Evolutionary conservation across 1,140 invertebrate genomes (phyloP).

Genomic region (Drepana arcuata): DNA sequence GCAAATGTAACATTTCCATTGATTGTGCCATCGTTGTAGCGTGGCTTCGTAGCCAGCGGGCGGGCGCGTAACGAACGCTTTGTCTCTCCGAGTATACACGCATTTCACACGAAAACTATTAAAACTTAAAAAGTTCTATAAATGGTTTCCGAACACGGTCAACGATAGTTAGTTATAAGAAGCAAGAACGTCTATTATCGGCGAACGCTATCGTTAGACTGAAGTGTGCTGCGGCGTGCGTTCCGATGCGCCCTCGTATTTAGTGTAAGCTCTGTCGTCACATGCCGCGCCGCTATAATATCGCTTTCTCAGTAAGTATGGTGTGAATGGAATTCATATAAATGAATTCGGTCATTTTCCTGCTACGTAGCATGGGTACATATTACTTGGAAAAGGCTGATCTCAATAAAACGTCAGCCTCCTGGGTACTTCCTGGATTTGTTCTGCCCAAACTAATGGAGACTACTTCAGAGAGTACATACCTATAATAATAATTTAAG

Average conservation of each 20-base stretch:
- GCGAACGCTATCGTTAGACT: constrained; percentile 49
- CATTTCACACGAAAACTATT: constrained; percentile 41
- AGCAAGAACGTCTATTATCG: constrained; percentile 29
- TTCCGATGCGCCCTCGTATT: constrained; percentile 27
- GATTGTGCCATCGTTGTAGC: constrained; percentile 51
- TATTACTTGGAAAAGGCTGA: too few species aligned
- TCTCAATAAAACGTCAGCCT: too few species aligned
- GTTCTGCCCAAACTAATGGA: too few species aligned
- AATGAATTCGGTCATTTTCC: too few species aligned
- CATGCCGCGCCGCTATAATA: too few species aligned
- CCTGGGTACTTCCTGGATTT: too few species aligned
- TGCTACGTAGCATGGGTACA: too few species aligned
- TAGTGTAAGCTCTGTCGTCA: constrained; percentile 25
- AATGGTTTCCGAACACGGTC: constrained; percentile 14
- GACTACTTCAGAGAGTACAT: too few species aligned
- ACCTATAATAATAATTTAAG: too few species aligned
- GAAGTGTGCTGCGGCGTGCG: constrained; percentile 27
- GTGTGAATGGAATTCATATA: too few species aligned
- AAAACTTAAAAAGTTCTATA: constrained; percentile 16
- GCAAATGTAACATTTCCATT: constrained; percentile 71
- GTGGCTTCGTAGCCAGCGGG: constrained; percentile 47
- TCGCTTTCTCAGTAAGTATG: too few species aligned
- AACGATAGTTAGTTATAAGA: constrained; percentile 8
- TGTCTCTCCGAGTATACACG: constrained; percentile 53
- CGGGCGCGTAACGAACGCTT: constrained; percentile 40